Evolutionary conservation across 2,888 invertebrate genomes (phyloP).

Genomic region (Agonum fuliginosum): DNA sequence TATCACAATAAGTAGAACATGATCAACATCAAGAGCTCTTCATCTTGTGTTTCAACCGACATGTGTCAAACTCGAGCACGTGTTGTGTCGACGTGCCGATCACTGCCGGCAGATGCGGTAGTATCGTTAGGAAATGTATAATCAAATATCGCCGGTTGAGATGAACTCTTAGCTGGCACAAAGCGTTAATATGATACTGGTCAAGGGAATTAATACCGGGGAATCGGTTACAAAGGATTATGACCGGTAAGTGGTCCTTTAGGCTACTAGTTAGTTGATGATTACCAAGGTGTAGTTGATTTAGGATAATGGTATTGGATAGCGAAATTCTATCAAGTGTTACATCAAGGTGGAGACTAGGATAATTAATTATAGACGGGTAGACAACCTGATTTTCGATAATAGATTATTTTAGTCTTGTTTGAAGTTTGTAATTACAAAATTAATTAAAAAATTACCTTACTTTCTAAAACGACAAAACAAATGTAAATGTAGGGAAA

Average conservation of each 20-base stretch:
- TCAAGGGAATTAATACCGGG: constrained; percentile 1
- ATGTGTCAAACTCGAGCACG: not conserved
- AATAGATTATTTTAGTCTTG: too few species aligned
- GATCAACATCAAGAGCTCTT: constrained; percentile 12
- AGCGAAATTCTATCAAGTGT: constrained; percentile 1
- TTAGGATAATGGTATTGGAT: constrained; percentile 47
- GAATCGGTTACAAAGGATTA: constrained; percentile 45
- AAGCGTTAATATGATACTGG: constrained; percentile 28
- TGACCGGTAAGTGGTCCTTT: constrained; percentile 26
- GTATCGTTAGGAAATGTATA: not conserved
- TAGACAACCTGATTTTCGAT: constrained; percentile 5
- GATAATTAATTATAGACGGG: constrained; percentile 16
- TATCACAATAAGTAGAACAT: not conserved
- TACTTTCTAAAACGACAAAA: too few species aligned
- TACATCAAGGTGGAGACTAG: constrained; percentile 10
- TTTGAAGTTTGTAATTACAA: not conserved
- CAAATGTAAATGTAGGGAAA: too few species aligned
- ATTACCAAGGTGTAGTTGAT: constrained; percentile 33
- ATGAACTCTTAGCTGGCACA: constrained; percentile 15
- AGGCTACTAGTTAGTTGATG: constrained; percentile 24
- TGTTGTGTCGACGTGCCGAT: not conserved
- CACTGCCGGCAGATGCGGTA: not conserved
- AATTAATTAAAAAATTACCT: too few species aligned
- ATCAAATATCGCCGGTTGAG: constrained; percentile 18
- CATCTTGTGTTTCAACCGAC: constrained; percentile 1